A percentile compares a stretch with the other conserved stretches of the same genome.
These are phyloP conservation scores for Ceuthmochares aereus DNA, from an alignment of 2,113 vertebrate genomes.

Conservation along the genomic window DNA sequence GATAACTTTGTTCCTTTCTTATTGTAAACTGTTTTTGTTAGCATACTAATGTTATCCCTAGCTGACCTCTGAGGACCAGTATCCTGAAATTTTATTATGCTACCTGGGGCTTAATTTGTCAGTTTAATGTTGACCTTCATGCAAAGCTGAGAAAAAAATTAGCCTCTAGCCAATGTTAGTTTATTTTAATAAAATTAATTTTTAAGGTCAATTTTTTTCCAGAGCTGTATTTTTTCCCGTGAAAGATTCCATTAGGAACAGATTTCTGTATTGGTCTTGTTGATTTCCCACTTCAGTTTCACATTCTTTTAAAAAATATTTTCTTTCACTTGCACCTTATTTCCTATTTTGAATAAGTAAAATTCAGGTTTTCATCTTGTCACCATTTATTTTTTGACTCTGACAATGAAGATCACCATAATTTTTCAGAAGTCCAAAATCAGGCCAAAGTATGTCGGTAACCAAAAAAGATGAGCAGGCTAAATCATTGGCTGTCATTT, in stretches of 20 bases:
- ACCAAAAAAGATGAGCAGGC: background rate
- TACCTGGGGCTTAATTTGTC: constrained; percentile 27
- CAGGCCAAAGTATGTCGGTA: background rate
- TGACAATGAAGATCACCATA: background rate
- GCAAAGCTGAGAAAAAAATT: background rate
- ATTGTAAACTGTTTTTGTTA: background rate
- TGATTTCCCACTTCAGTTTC: background rate
- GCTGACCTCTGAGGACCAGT: background rate
- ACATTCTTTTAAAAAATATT: background rate
- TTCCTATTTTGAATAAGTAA: background rate
- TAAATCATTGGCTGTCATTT: background rate
- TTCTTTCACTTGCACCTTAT: background rate
- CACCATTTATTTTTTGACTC: background rate
- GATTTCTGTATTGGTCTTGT: background rate
- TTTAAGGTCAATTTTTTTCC: constrained; percentile 7
- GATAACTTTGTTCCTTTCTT: constrained; percentile 6
- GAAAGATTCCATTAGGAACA: background rate
- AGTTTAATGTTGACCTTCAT: background rate
- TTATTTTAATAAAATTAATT: constrained; percentile 36
- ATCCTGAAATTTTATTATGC: constrained; percentile 15
- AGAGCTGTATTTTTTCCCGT: background rate
- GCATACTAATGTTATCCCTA: background rate
- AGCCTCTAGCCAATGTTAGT: background rate
- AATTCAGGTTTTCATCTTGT: background rate
- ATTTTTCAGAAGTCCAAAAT: background rate